Percentiles rank a stretch among this genome's conserved stretches.
Conservation (phyloP, 2,113 vertebrate genomes). For the Corydoras maculifer region DNA sequence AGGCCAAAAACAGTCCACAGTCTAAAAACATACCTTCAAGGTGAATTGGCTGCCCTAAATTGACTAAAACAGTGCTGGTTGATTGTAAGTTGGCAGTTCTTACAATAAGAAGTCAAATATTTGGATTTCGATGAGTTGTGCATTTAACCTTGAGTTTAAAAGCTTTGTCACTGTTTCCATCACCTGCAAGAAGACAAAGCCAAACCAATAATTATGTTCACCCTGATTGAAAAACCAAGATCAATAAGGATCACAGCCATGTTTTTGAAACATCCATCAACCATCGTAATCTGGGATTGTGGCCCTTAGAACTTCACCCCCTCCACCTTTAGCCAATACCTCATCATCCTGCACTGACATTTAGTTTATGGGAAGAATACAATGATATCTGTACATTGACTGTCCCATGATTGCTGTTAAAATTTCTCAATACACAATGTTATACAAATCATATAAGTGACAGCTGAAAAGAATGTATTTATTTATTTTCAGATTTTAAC, state of each 20-base stretch:
- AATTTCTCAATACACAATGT: conserved; percentile 16
- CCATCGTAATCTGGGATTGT: conserved; percentile 30
- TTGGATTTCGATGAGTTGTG: too few relatives aligned
- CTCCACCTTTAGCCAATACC: conserved; percentile 21
- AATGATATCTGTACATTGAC: conserved; percentile 45
- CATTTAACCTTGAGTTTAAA: not conserved
- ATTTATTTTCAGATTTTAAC: too few relatives aligned
- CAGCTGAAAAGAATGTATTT: too few relatives aligned
- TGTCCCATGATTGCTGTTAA: conserved; percentile 30
- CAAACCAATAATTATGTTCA: conserved; percentile 39
- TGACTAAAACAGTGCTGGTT: too few relatives aligned
- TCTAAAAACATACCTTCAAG: too few relatives aligned
- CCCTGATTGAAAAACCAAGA: conserved; percentile 35
- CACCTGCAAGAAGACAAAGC: conserved; percentile 24
- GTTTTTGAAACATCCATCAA: conserved; percentile 42
- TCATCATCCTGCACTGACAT: conserved; percentile 24
- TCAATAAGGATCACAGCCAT: conserved; percentile 39
- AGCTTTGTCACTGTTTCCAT: conserved; percentile 16
- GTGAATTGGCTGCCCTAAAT: too few relatives aligned
- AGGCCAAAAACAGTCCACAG: too few relatives aligned
- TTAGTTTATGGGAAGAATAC: conserved; percentile 42
- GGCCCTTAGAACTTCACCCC: conserved; percentile 14
- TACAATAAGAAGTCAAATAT: too few relatives aligned
- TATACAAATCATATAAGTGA: too few relatives aligned
- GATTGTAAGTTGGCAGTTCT: too few relatives aligned